Evolutionary conservation across 2,888 invertebrate species (phyloP).

Genomic region (Pyrgus malvae): DNA sequence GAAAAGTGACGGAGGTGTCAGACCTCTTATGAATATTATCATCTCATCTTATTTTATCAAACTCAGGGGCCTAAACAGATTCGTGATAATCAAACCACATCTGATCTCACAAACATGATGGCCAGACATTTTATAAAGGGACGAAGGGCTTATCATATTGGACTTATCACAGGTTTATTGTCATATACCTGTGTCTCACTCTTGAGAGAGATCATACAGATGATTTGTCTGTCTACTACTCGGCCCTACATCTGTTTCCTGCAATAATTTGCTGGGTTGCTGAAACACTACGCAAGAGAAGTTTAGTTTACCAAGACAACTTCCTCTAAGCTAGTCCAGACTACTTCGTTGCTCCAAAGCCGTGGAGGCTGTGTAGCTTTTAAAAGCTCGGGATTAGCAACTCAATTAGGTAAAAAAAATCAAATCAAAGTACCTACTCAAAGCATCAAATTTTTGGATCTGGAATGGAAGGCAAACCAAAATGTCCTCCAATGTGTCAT

Average conservation of each 20-base stretch:
- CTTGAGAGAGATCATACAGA: slow-evolving; percentile 19
- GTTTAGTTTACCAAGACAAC: slow-evolving; percentile 25
- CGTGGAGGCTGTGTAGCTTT: background rate
- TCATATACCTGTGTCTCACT: background rate
- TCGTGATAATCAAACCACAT: background rate
- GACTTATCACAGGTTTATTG: background rate
- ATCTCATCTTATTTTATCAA: no score
- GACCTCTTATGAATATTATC: no score
- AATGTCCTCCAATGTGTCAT: no score
- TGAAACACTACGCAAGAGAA: slow-evolving; percentile 10
- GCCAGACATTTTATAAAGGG: background rate
- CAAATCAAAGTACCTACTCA: background rate
- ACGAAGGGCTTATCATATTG: background rate
- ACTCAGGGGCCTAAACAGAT: background rate
- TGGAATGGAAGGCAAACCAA: background rate
- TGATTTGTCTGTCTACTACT: slow-evolving; percentile 35
- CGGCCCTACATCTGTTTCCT: slow-evolving; percentile 31
- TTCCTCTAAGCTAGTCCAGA: background rate
- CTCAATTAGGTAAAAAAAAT: background rate
- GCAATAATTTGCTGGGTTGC: slow-evolving; percentile 34
- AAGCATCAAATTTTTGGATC: background rate
- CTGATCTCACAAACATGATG: background rate
- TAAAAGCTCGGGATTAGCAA: background rate
- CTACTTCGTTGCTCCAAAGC: background rate
- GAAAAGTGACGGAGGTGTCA: background rate